A percentile compares a stretch with the other conserved stretches of the same genome.
phyloP scores from a whole-genome alignment of 2,113 vertebrate species.

The Petrocephalus microphthalmus region DNA sequence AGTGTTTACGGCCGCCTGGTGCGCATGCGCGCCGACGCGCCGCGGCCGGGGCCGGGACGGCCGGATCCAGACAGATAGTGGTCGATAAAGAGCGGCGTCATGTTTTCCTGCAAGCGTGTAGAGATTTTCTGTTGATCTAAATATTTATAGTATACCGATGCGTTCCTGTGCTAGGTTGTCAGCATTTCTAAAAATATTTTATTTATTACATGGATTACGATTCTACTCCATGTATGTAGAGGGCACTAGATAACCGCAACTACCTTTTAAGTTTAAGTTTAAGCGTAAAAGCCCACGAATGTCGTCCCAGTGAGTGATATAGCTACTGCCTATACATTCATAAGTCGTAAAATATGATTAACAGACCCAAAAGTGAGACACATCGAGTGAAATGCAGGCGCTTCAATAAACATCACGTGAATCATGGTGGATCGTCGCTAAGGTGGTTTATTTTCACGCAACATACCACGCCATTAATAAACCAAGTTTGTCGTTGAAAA shows the following conservation, averaged over 20 bases:
- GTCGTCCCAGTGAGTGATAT: neutral
- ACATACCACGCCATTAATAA: neutral
- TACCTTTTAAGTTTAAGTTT: neutral
- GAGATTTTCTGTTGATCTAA: neutral
- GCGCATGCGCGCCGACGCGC: neutral
- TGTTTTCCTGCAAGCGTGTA: neutral
- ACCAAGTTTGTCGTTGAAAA: neutral
- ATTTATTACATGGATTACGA: neutral
- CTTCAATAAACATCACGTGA: neutral
- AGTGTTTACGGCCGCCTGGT: neutral
- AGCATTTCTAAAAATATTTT: neutral
- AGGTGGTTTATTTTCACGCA: neutral
- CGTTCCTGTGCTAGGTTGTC: neutral
- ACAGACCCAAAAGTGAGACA: neutral
- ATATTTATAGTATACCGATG: neutral
- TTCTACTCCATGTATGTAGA: neutral
- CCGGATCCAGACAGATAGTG: no score
- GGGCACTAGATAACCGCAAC: neutral
- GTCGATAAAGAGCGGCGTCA: no score
- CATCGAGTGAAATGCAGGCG: neutral
- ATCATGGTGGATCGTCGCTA: neutral
- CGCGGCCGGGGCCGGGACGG: neutral
- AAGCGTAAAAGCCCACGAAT: no score
- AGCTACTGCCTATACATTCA: neutral
- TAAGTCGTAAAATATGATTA: neutral